These are phyloP conservation scores for Paralichthys olivaceus DNA, from an alignment of 2,113 vertebrate species.

Conservation along the genomic window DNA sequence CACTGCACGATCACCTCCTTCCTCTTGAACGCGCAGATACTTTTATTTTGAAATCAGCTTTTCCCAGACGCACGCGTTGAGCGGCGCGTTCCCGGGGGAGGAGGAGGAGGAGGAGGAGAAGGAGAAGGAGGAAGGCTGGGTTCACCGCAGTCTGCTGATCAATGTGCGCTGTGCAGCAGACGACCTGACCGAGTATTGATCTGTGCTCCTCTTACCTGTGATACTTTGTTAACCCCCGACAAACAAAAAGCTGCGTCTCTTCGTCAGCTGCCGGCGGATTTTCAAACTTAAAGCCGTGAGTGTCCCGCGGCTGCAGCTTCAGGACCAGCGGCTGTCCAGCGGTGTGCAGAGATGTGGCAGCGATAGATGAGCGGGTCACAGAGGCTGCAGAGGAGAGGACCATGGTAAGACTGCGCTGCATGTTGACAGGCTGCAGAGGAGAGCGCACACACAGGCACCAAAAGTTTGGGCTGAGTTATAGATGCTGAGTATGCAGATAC, in stretches of 20 bases:
- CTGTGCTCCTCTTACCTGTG: background rate
- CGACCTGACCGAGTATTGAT: background rate
- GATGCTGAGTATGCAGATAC: constrained; percentile 37
- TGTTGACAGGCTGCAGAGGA: constrained; percentile 13
- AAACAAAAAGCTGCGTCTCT: background rate
- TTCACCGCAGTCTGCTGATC: background rate
- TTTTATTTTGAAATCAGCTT: constrained; percentile 58
- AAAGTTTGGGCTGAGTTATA: background rate
- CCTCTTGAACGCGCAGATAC: background rate
- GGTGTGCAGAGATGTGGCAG: background rate
- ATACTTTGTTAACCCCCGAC: background rate
- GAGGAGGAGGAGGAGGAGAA: background rate
- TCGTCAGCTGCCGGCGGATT: background rate
- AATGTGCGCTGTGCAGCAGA: background rate
- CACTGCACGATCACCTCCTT: no score
- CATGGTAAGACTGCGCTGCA: constrained; percentile 57
- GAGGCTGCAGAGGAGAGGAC: constrained; percentile 8
- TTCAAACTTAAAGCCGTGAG: background rate
- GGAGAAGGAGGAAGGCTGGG: background rate
- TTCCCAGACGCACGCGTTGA: constrained; percentile 25
- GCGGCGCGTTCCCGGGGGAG: constrained; percentile 26
- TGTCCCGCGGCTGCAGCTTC: constrained; percentile 45
- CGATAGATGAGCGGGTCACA: constrained; percentile 8
- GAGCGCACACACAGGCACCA: background rate
- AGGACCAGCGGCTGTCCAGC: constrained; percentile 53